phyloP scores from a whole-genome alignment of 2,888 invertebrate genomes.

The Leptopilina syphax region DNA sequence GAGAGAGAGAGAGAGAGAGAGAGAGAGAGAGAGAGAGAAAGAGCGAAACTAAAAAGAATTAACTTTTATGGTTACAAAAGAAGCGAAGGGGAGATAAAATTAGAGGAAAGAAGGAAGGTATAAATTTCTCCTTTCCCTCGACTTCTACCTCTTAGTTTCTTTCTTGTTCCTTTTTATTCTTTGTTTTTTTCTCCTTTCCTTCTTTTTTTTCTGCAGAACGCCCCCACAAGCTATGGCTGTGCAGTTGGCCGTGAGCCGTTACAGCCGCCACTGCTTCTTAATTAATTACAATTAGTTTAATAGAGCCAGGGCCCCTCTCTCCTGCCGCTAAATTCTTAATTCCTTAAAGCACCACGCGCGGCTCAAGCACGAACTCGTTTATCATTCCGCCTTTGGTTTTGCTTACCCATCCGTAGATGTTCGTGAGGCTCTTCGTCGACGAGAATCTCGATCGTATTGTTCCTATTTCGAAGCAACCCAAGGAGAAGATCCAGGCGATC shows the following conservation, averaged over 20 bases:
- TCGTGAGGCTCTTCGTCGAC: conserved; percentile 96
- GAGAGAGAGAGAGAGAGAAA: no score
- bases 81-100: background rate
- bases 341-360: conserved; percentile 59
- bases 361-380: conserved; percentile 57
- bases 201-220: conserved; percentile 46
- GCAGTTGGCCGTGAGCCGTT: conserved; percentile 53
- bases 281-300: conserved; percentile 76
- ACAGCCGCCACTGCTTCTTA: conserved; percentile 63
- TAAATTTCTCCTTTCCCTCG: conserved; percentile 6
- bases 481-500: conserved; percentile 98
- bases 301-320: conserved; percentile 65
- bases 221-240: conserved; percentile 48
- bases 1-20: no score
- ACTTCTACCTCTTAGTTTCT: conserved; percentile 35
- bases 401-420: conserved; percentile 85
- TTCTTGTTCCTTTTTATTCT: conserved; percentile 40
- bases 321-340: conserved; percentile 66
- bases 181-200: conserved; percentile 30
- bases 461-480: conserved; percentile 97
- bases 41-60: no score
- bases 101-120: conserved; percentile 14
- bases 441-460: conserved; percentile 97
- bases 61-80: conserved; percentile 13
- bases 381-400: conserved; percentile 55